A percentile compares a stretch with the other conserved stretches of the same genome.
phyloP scores from a whole-genome alignment of 2,797 vertebrate species.

The Pachyuromys duprasi region DNA sequence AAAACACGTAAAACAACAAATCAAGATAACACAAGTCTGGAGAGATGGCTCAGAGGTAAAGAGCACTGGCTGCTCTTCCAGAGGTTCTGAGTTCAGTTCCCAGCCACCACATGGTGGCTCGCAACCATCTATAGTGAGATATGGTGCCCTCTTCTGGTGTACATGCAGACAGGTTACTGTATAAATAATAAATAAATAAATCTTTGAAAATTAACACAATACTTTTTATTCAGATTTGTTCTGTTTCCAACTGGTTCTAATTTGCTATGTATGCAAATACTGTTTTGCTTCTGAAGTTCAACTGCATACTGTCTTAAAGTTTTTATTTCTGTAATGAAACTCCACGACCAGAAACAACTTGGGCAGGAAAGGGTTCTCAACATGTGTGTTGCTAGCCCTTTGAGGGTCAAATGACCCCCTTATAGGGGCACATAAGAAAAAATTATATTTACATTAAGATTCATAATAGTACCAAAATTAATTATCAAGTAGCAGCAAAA shows the following conservation, averaged over 20 bases:
- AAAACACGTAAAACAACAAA: neutral
- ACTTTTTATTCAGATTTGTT: neutral
- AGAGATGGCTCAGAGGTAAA: no score
- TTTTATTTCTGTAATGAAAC: neutral
- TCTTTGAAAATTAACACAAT: neutral
- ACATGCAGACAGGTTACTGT: no score
- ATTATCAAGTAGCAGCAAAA: neutral
- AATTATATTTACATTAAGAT: neutral
- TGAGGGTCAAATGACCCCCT: neutral
- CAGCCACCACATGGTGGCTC: no score
- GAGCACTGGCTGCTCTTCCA: no score
- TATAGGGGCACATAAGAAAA: neutral
- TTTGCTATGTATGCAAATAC: neutral
- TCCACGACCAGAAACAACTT: neutral
- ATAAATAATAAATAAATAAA: no score
- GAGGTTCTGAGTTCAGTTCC: no score
- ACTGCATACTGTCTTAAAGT: neutral
- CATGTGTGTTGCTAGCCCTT: neutral
- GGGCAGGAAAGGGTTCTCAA: neutral
- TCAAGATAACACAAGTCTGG: neutral
- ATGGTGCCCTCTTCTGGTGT: no score
- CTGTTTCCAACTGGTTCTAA: neutral
- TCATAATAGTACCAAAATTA: neutral
- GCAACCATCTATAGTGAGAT: no score
- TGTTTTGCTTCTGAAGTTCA: conserved; percentile 7